Evolutionary conservation across 2,888 invertebrate species (phyloP).

Genomic region (Mesorhabditis sp.): DNA sequence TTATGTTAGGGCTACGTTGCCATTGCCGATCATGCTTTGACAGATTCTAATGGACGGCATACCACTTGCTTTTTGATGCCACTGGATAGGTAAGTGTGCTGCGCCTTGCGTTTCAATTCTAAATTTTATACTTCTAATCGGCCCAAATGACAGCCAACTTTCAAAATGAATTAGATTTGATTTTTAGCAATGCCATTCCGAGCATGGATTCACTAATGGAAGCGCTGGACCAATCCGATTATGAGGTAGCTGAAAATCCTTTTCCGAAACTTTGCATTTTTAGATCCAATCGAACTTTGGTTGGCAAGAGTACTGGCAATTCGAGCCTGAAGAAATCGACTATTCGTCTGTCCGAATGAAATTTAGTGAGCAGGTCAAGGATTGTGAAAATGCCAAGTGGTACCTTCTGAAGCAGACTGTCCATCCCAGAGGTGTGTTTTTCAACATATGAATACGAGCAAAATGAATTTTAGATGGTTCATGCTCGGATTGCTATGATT

Average conservation of each 20-base stretch:
- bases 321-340: constrained; percentile 51
- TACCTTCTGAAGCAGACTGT: constrained; percentile 51
- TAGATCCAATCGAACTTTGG: constrained; percentile 53
- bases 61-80: constrained; percentile 52
- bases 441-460: constrained; percentile 8
- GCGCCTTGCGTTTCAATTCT: no score
- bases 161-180: background rate
- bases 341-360: constrained; percentile 22
- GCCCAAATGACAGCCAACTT: no score
- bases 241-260: constrained; percentile 29
- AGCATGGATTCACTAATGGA: constrained; percentile 45
- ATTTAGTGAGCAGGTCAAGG: constrained; percentile 34
- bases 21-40: constrained; percentile 54
- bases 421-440: constrained; percentile 43
- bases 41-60: constrained; percentile 47
- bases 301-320: constrained; percentile 58
- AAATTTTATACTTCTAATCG: no score
- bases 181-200: constrained; percentile 41
- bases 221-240: constrained; percentile 41
- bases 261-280: background rate
- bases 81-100: constrained; percentile 27
- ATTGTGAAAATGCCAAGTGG: constrained; percentile 52
- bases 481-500: constrained; percentile 55
- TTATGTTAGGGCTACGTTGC: constrained; percentile 42
- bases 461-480: constrained; percentile 37